Conservation (phyloP, 2,113 vertebrate species). For the Uropsilus gracilis region DNA sequence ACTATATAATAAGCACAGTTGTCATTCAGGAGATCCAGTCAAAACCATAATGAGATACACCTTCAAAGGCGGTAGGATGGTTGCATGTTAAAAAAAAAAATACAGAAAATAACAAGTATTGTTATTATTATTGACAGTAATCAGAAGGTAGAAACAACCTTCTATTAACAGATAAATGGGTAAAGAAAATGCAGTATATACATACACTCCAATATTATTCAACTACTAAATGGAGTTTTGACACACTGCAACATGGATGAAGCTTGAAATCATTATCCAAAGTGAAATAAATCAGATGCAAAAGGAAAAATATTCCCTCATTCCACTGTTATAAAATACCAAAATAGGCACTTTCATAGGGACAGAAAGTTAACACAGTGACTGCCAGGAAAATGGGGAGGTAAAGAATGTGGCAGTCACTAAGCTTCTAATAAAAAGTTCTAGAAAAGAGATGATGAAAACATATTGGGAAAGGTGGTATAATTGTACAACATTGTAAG, state of each 20-base stretch:
- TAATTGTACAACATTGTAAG: background rate
- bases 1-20: background rate
- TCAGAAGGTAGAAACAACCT: background rate
- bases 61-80: background rate
- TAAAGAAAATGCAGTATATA: background rate
- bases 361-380: background rate
- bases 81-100: background rate
- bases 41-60: background rate
- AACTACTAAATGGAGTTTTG: background rate
- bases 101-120: background rate
- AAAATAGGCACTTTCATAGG: background rate
- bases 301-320: background rate
- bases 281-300: background rate
- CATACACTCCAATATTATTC: background rate
- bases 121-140: no score
- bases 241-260: no score
- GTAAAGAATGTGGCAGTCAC: background rate
- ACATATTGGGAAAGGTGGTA: background rate
- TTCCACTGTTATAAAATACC: background rate
- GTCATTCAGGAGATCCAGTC: background rate
- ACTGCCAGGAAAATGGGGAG: no score
- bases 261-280: background rate
- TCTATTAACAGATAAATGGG: background rate
- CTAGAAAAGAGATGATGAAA: background rate
- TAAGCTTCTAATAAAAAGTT: background rate